Evolutionary conservation across 2,888 invertebrate species (phyloP).

Genomic region (Clivina fossor): DNA sequence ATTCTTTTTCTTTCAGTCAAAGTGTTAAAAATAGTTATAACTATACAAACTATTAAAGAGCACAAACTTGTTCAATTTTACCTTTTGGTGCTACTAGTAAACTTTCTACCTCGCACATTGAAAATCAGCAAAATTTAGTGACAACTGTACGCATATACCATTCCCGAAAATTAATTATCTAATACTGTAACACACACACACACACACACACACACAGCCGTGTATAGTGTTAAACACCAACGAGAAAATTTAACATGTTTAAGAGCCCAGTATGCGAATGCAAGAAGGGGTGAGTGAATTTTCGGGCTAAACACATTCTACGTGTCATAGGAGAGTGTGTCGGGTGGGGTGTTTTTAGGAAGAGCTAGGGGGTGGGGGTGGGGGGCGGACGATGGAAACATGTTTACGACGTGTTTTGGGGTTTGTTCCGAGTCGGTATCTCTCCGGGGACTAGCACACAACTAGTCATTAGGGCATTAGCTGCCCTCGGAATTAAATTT

Average conservation of each 20-base stretch:
- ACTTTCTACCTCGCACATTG: too few species aligned
- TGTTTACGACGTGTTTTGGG: slow-evolving; percentile 42
- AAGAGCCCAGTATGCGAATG: not conserved
- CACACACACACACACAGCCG: too few species aligned
- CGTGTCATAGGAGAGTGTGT: not conserved
- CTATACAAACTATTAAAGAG: too few species aligned
- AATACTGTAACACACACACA: slow-evolving; percentile 27
- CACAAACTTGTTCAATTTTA: too few species aligned
- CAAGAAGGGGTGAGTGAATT: slow-evolving; percentile 11
- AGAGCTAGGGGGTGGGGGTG: slow-evolving; percentile 4
- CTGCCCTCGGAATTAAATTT: slow-evolving; percentile 53
- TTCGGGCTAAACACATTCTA: not conserved
- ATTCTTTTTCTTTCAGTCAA: too few species aligned
- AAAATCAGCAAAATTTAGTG: slow-evolving; percentile 14
- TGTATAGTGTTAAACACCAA: too few species aligned
- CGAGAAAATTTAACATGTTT: slow-evolving; percentile 25
- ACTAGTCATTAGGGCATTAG: slow-evolving; percentile 53
- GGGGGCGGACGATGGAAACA: slow-evolving; percentile 29
- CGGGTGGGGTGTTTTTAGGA: slow-evolving; percentile 9
- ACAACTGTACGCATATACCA: slow-evolving; percentile 16
- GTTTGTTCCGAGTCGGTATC: slow-evolving; percentile 42
- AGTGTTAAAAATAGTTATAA: too few species aligned
- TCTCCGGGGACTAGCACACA: slow-evolving; percentile 36
- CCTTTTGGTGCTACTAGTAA: too few species aligned
- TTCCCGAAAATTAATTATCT: slow-evolving; percentile 31